A percentile compares a stretch with the other conserved stretches of the same genome.
phyloP scores from a whole-genome alignment of 2,888 invertebrate genomes.

The Cheilosia urbana region DNA sequence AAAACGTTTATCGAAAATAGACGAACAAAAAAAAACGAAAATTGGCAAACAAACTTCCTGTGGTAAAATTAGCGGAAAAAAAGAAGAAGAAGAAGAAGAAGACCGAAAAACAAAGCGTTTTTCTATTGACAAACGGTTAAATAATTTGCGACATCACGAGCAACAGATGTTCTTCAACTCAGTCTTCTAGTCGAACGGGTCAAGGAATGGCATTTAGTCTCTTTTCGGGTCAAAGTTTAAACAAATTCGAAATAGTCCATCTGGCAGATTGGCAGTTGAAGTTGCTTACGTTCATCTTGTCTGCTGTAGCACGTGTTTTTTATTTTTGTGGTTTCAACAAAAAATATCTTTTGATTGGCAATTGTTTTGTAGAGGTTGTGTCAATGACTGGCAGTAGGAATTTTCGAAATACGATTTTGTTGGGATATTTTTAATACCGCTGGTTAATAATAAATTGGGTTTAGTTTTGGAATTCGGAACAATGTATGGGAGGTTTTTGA shows the following conservation, averaged over 20 bases:
- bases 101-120: constrained; percentile 14
- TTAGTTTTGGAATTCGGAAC: constrained; percentile 8
- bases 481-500: not conserved
- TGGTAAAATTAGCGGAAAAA: constrained; percentile 25
- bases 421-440: constrained; percentile 8
- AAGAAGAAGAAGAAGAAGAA: not conserved
- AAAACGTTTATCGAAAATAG: not conserved
- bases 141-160: constrained; percentile 31
- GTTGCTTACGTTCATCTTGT: constrained; percentile 57
- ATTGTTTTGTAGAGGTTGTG: constrained; percentile 63
- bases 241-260: constrained; percentile 72
- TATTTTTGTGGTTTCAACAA: constrained; percentile 18
- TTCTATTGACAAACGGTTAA: constrained; percentile 34
- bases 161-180: constrained; percentile 44
- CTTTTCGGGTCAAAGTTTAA: constrained; percentile 57
- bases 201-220: constrained; percentile 27
- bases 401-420: constrained; percentile 55
- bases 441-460: constrained; percentile 2
- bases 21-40: not conserved
- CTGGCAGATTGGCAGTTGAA: constrained; percentile 57
- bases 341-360: constrained; percentile 54
- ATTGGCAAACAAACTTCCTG: constrained; percentile 36
- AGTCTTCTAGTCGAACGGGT: constrained; percentile 4
- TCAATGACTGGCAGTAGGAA: constrained; percentile 55
- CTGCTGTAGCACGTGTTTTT: constrained; percentile 61